Conservation (phyloP, 2,888 invertebrate species). For the Pediacus dermestoides region DNA sequence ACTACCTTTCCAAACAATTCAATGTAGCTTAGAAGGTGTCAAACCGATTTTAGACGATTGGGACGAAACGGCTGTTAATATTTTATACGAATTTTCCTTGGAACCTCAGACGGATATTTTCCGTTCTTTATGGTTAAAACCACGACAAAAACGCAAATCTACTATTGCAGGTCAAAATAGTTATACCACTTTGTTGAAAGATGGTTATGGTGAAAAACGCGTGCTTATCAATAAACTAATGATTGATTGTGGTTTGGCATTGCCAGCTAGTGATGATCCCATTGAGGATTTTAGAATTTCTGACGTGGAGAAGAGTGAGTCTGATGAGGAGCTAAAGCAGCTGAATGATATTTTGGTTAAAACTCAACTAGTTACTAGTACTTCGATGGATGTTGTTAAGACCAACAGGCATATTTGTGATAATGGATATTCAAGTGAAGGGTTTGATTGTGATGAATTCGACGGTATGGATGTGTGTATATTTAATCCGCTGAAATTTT, state of each 20-base stretch:
- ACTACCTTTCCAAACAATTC: slow-evolving; percentile 62
- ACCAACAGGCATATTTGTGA: slow-evolving; percentile 14
- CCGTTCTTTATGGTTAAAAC: slow-evolving; percentile 45
- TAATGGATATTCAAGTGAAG: slow-evolving; percentile 10
- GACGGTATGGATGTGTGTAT: slow-evolving; percentile 4
- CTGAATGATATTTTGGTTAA: slow-evolving; percentile 15
- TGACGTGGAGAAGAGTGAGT: slow-evolving; percentile 17
- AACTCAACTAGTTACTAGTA: too few species aligned
- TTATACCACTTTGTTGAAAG: slow-evolving; percentile 53
- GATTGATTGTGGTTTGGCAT: slow-evolving; percentile 53
- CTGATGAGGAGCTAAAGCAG: slow-evolving; percentile 5
- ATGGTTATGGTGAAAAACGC: slow-evolving; percentile 49
- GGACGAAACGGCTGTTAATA: slow-evolving; percentile 54
- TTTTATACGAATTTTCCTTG: slow-evolving; percentile 52
- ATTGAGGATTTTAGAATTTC: slow-evolving; percentile 24
- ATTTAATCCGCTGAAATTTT: slow-evolving; percentile 13
- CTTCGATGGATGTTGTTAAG: slow-evolving; percentile 10
- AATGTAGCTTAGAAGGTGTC: slow-evolving; percentile 58
- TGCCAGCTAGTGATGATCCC: slow-evolving; percentile 25
- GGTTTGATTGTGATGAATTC: not conserved
- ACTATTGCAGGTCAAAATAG: slow-evolving; percentile 49
- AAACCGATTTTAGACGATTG: slow-evolving; percentile 51
- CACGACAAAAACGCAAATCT: slow-evolving; percentile 47
- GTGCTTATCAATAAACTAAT: slow-evolving; percentile 53
- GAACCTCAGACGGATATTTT: slow-evolving; percentile 45